A percentile compares a stretch with the other conserved stretches of the same genome.
phyloP scores from a whole-genome alignment of 2,113 vertebrate genomes.

The Fulmarus glacialis region DNA sequence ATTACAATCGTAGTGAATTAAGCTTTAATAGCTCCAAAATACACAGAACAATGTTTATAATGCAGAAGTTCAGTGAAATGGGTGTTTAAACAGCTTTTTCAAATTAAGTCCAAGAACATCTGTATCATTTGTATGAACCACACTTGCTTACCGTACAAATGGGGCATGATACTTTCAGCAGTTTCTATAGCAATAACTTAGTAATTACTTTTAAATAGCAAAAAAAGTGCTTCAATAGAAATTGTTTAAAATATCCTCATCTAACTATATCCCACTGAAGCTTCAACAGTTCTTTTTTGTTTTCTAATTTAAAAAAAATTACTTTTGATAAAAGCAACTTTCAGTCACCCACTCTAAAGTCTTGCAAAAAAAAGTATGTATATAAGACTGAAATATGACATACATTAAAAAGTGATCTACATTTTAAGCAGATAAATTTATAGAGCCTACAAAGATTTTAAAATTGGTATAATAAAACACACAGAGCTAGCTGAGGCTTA shows the following conservation, averaged over 20 bases:
- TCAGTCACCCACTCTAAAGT: background rate
- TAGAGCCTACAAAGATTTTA: background rate
- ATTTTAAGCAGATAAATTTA: background rate
- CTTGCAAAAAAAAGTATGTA: background rate
- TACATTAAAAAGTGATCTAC: background rate
- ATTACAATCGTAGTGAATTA: background rate
- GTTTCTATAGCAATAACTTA: constrained; percentile 31
- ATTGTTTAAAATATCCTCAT: background rate
- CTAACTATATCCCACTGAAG: constrained; percentile 1
- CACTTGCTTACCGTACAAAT: constrained; percentile 18
- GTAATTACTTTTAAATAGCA: constrained; percentile 53
- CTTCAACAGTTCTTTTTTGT: background rate
- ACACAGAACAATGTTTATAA: background rate
- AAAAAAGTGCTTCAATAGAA: constrained; percentile 28
- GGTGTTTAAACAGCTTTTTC: constrained; percentile 37
- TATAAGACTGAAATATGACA: background rate
- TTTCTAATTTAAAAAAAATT: background rate
- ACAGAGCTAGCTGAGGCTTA: background rate
- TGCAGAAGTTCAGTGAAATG: constrained; percentile 22
- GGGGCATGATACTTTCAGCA: constrained; percentile 1
- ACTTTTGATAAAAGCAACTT: background rate
- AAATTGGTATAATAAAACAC: background rate
- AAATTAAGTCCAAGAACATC: constrained; percentile 44
- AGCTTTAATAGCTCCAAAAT: background rate
- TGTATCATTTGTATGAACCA: constrained; percentile 36